Evolutionary conservation across 2,888 invertebrate species (phyloP), one percentile per base, ranked within the genome.

Genomic region (Empis livida): DNA sequence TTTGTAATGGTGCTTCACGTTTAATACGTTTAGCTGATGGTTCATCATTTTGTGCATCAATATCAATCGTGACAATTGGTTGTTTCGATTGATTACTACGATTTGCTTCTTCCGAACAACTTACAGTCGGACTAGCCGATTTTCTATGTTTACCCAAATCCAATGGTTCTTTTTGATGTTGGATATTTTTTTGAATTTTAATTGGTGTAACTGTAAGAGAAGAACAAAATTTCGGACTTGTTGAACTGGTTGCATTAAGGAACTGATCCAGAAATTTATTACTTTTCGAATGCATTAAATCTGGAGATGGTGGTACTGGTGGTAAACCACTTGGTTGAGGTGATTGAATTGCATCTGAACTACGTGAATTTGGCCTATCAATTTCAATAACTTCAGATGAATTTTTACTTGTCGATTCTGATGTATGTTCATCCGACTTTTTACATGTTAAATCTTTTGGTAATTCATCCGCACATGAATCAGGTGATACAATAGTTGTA

Each of bases 241-340:
- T 52, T 31, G 53, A 53, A 43, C 50, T 55, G 42, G 53, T 57
- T 41, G 54, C 52, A 38, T 51, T 55, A 31, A 52, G 51, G 30
- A 56, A 42, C 47, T 56, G 55, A 48, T 57, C 54, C 15, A 56
- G 51, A 51, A 57, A 57, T 49, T 53, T 51, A 42, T 46, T 58
- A 61, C 60, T 43, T 62, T 63, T 57, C 51, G 74, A 70, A 40
- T 74, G 73, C 49, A 77, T 75, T 58, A 78, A 73, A 64, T 82
- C 82, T 14, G 83, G 82, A 10, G 82, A 82, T 17, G 79, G 78
- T 37, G 80, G 79, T 40, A 83, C 75, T 35, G 80, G 79, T 23
- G 82, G 80, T 47, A 82, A 77, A 16, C 81, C 82, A 55, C 81
- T 82, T 4, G 82, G 81, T 56, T 80, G 80, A 4, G 84, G 82